A percentile compares a stretch with the other conserved stretches of the same genome.
These are phyloP conservation scores for Nyctibius bracteatus DNA, from an alignment of 2,113 vertebrate genomes.

Conservation along the genomic window DNA sequence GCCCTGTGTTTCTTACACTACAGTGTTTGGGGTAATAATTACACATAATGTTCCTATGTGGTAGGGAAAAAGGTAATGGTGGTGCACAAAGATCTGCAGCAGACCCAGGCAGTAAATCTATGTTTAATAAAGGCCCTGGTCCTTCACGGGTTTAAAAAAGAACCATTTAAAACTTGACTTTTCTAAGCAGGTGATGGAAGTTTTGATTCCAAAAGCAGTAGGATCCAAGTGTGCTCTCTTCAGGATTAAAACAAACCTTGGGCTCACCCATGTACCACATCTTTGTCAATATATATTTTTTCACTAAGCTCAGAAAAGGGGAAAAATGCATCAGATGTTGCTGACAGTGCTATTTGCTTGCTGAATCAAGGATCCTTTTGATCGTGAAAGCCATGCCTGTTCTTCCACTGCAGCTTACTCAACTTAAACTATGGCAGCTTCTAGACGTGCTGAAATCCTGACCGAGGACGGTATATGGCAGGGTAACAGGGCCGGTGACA, in stretches of 20 bases:
- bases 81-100: background rate
- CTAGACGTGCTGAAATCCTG: background rate
- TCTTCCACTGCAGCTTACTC: background rate
- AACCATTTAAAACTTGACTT: rapidly evolving
- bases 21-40: background rate
- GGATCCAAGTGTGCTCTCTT: background rate
- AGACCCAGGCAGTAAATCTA: background rate
- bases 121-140: background rate
- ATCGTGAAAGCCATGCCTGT: rapidly evolving
- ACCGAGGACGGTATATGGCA: rapidly evolving
- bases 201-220: background rate
- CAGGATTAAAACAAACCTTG: background rate
- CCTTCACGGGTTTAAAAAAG: no score
- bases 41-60: rapidly evolving
- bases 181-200: background rate
- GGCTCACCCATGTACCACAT: rapidly evolving
- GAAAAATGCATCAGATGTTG: background rate
- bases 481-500: rapidly evolving
- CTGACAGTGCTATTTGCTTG: background rate
- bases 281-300: background rate
- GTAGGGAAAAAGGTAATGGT: background rate
- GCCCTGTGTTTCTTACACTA: background rate
- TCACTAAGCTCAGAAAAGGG: background rate
- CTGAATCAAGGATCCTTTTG: background rate
- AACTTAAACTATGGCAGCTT: background rate